These are phyloP conservation scores for Pomacea canaliculata DNA, from an alignment of 2,888 invertebrate species.

Conservation along the genomic window DNA sequence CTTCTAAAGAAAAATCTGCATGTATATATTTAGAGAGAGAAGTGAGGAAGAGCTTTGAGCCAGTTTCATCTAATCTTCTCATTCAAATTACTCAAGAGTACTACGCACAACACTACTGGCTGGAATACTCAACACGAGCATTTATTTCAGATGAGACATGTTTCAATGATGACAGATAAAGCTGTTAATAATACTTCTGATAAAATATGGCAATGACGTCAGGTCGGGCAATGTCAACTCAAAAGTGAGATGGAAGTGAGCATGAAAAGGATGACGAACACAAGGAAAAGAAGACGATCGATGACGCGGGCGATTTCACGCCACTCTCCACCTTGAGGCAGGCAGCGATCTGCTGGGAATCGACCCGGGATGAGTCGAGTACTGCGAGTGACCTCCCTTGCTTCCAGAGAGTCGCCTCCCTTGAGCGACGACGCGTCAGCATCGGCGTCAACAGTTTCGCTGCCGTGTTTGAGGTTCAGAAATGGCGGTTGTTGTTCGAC, in stretches of 20 bases:
- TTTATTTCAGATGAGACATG: too few species aligned
- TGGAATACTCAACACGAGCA: too few species aligned
- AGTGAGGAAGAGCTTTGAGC: too few species aligned
- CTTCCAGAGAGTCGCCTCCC: conserved; percentile 22
- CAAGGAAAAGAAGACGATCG: conserved; percentile 26
- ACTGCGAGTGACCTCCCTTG: conserved; percentile 26
- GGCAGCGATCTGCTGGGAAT: conserved; percentile 13
- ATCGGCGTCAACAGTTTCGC: conserved; percentile 24
- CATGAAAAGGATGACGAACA: conserved; percentile 27
- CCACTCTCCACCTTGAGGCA: conserved; percentile 24
- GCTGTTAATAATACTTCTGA: too few species aligned
- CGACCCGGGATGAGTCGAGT: conserved; percentile 22
- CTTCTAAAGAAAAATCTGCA: too few species aligned
- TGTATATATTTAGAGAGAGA: too few species aligned
- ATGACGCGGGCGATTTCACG: conserved; percentile 26
- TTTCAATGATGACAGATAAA: too few species aligned
- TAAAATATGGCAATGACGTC: too few species aligned
- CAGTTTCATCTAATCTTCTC: too few species aligned
- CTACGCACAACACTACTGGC: too few species aligned
- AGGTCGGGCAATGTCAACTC: background rate
- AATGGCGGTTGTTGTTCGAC: conserved; percentile 19
- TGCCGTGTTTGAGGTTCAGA: conserved; percentile 20
- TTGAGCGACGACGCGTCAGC: conserved; percentile 31
- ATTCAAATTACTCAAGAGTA: too few species aligned
- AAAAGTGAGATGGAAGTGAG: conserved; percentile 26